Conservation (phyloP, 2,797 vertebrate species). For the Megaceryle alcyon region DNA sequence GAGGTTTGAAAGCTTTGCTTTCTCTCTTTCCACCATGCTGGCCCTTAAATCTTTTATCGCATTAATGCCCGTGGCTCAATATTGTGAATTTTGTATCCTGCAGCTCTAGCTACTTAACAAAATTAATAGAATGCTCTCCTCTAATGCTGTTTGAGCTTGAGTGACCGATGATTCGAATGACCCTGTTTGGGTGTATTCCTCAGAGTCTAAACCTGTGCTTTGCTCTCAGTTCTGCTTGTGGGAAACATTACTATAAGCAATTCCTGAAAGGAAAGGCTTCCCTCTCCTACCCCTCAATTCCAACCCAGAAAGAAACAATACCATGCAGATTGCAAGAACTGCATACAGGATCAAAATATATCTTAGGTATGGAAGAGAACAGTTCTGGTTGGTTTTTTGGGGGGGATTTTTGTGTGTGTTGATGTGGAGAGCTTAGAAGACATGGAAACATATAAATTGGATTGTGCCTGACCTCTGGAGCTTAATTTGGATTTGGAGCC, state of each 20-base stretch:
- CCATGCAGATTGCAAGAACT: neutral
- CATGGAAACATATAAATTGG: neutral
- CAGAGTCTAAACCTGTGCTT: neutral
- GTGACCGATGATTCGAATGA: neutral
- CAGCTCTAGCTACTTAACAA: conserved; percentile 25
- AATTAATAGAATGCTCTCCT: conserved; percentile 26
- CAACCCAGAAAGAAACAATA: neutral
- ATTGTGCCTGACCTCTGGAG: neutral
- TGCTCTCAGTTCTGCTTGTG: neutral
- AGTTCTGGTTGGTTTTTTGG: neutral
- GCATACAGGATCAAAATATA: neutral
- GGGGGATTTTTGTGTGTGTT: neutral
- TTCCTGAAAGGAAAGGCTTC: neutral
- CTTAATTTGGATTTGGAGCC: neutral
- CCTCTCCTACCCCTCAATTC: fast-evolving
- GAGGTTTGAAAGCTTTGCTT: conserved; percentile 51
- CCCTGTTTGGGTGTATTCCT: neutral
- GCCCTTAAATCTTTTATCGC: conserved; percentile 36
- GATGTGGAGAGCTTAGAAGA: neutral
- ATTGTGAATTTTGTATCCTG: conserved; percentile 19
- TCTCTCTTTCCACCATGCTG: neutral
- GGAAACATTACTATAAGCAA: neutral
- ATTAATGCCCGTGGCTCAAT: conserved; percentile 30
- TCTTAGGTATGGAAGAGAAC: neutral
- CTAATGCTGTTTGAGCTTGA: neutral